phyloP scores from a whole-genome alignment of 2,888 invertebrate genomes.

The Oxycera nigricornis region DNA sequence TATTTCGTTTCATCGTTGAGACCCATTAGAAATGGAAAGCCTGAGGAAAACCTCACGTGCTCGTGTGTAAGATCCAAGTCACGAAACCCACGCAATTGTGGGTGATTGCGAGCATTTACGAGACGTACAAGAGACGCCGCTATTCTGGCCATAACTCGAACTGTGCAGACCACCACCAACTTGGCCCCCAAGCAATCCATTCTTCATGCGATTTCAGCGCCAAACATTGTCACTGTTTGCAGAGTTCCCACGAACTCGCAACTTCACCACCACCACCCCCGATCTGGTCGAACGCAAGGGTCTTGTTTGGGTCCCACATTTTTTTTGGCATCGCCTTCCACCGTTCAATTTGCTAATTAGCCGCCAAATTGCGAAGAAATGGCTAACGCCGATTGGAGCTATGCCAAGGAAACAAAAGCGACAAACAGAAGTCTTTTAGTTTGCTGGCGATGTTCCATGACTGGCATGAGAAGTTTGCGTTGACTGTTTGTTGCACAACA shows the following conservation, averaged over 20 bases:
- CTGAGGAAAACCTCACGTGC: not conserved
- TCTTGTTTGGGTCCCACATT: not conserved
- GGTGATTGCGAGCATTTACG: conserved; percentile 28
- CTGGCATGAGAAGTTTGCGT: not conserved
- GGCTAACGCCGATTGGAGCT: not conserved
- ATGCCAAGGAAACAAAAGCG: not conserved
- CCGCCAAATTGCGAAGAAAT: conserved; percentile 15
- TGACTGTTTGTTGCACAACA: not conserved
- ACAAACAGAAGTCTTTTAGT: not conserved
- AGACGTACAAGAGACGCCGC: not conserved
- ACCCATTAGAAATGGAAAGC: too few species aligned
- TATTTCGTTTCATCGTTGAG: too few species aligned
- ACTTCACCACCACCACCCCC: not conserved
- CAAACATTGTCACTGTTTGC: conserved; percentile 16
- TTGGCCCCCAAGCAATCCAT: not conserved
- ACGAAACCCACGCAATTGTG: conserved; percentile 38
- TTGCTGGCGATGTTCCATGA: not conserved
- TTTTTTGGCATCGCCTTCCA: not conserved
- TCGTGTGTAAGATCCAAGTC: conserved; percentile 12
- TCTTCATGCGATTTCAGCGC: not conserved
- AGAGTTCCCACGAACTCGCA: conserved; percentile 7
- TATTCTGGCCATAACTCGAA: conserved; percentile 13
- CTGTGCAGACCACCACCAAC: not conserved
- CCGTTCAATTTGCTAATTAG: conserved; percentile 17
- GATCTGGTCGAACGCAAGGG: not conserved